Evolutionary conservation across 1,140 invertebrate species (phyloP), one percentile per base, ranked within the genome.

Genomic region (Pogonomyrmex californicus): DNA sequence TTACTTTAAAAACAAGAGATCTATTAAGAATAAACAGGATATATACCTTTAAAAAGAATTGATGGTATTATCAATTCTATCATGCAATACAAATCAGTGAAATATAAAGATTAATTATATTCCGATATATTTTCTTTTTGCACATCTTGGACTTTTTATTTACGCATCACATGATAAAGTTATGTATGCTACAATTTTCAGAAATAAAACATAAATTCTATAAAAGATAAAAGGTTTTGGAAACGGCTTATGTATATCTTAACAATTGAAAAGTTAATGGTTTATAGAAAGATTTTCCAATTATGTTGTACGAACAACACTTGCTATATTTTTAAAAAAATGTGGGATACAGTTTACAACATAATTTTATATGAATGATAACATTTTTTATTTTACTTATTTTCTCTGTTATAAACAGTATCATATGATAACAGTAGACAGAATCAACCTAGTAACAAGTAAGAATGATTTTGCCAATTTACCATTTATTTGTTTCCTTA

Each of bases 1-100:
- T 47, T 94, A 93, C 30, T 94, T 94, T 51, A 92, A 88, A 41
- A 94, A 93, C 66, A 93, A 91, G 63, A 88, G 88, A 23, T 87
- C 56, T 66, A 93, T 94, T 70, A 93, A 89, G 73, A 86, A 86
- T 23, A 90, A 92, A 71, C 86, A 93, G 41, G 93, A 94, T 73
- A 91, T 94, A 79, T 94, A 92, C 49, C 66, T 93, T 49, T 94
- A 88, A 81, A 49, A 17, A 7, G 36, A 33, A n/a, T n/a, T 38
- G 14, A 4, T 23, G 4, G n/a, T 14, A 6, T 36, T 60, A 44
- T 68, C n/a, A 23, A 54, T 71, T 54, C 49, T 54, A 44, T 47
- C 47, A 47, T 41, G 23, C 12, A 71, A 58, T 78, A 65, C 51
- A 62, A 47, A 23, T 38, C 6, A 60, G 12, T 73, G 17, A 60